Evolutionary conservation across 2,797 vertebrate genomes (phyloP).

Genomic region (Channallabes apus): DNA sequence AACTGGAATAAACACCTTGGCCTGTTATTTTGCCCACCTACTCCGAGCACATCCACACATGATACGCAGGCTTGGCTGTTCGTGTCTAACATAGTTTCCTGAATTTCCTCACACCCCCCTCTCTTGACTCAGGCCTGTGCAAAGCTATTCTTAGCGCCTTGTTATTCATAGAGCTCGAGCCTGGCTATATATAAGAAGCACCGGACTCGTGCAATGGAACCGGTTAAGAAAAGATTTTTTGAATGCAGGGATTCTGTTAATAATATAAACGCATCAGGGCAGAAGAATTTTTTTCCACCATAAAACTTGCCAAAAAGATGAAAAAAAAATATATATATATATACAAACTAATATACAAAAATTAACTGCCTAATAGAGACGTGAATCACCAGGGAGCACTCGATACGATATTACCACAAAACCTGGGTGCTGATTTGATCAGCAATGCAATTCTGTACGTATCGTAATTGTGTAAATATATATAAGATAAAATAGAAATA

Average conservation of each 20-base stretch:
- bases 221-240: background rate
- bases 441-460: no score
- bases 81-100: slow-evolving; percentile 33
- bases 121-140: slow-evolving; percentile 22
- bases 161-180: slow-evolving; percentile 3
- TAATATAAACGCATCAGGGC: background rate
- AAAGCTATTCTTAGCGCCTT: slow-evolving; percentile 17
- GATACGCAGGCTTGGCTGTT: slow-evolving; percentile 36
- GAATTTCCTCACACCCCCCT: background rate
- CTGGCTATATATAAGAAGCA: slow-evolving; percentile 11
- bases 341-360: background rate
- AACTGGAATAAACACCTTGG: slow-evolving; percentile 51
- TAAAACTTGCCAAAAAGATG: background rate
- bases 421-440: no score
- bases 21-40: slow-evolving; percentile 46
- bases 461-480: no score
- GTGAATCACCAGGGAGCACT: no score
- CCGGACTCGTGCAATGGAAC: background rate
- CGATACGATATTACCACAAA: no score
- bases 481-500: no score
- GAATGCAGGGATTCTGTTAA: background rate
- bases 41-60: slow-evolving; percentile 41
- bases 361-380: no score
- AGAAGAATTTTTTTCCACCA: background rate
- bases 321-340: background rate